Percentiles rank a stretch among this genome's conserved stretches.
Evolutionary conservation across 2,888 invertebrate species (phyloP).

Genomic region (Drosophila lutescens): DNA sequence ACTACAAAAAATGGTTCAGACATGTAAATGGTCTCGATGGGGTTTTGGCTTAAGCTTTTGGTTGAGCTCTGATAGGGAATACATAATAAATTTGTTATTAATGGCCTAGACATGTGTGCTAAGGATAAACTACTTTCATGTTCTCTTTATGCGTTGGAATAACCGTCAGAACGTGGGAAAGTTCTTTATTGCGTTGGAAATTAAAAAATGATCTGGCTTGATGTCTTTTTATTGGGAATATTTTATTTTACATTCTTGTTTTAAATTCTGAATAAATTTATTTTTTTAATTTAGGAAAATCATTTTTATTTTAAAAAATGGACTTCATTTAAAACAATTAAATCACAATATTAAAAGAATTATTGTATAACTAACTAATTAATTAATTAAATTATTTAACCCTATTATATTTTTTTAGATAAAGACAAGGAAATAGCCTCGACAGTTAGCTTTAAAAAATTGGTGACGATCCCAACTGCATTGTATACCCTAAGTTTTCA

Average conservation of each 20-base stretch:
- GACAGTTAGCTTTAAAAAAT: too few species aligned
- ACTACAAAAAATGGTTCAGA: constrained; percentile 26
- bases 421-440: too few species aligned
- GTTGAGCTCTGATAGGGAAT: constrained; percentile 30
- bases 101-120: constrained; percentile 34
- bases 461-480: too few species aligned
- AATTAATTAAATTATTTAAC: too few species aligned
- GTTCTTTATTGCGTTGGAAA: constrained; percentile 1
- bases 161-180: neutral
- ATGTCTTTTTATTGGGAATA: neutral
- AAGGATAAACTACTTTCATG: constrained; percentile 13
- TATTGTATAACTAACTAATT: too few species aligned
- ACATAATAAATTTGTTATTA: constrained; percentile 41
- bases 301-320: too few species aligned
- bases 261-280: neutral
- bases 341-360: too few species aligned
- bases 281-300: too few species aligned
- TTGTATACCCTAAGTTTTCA: too few species aligned
- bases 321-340: too few species aligned
- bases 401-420: too few species aligned
- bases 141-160: neutral
- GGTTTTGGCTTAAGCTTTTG: constrained; percentile 14
- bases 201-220: neutral
- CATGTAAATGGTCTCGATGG: constrained; percentile 49
- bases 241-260: neutral